Conservation (phyloP, 2,113 vertebrate genomes). For the Nycticorax nycticorax region DNA sequence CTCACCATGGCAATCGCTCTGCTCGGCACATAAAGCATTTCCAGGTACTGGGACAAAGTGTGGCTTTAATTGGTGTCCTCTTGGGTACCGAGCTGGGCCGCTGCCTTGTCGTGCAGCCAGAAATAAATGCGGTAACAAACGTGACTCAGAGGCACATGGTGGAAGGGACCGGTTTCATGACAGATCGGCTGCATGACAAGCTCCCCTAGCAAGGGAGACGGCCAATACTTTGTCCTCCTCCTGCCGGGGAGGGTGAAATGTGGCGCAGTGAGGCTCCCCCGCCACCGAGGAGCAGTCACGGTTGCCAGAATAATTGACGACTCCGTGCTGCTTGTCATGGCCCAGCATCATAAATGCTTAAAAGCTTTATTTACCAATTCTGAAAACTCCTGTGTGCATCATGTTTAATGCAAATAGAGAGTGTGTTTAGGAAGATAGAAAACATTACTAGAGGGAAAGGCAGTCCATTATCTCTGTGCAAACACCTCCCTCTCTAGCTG, state of each 20-base stretch:
- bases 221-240: constrained; percentile 14
- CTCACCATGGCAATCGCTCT: constrained; percentile 16
- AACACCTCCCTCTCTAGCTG: constrained; percentile 51
- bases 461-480: constrained; percentile 50
- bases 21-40: background rate
- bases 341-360: constrained; percentile 39
- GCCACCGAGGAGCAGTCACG: background rate
- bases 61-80: constrained; percentile 39
- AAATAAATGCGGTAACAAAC: constrained; percentile 6
- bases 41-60: constrained; percentile 41
- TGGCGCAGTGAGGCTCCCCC: background rate
- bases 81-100: background rate
- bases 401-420: constrained; percentile 63
- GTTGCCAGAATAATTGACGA: constrained; percentile 23
- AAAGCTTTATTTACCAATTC: constrained; percentile 66
- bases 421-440: constrained; percentile 61
- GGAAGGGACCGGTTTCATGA: background rate
- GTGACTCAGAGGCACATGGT: constrained; percentile 37
- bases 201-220: background rate
- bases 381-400: constrained; percentile 15
- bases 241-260: background rate
- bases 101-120: constrained; percentile 22
- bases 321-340: background rate
- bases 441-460: constrained; percentile 54
- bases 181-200: background rate